Percentiles rank a stretch among this genome's conserved stretches.
These are phyloP conservation scores for Orientallactaga bullata DNA, from an alignment of 2,113 vertebrate species.

Conservation along the genomic window DNA sequence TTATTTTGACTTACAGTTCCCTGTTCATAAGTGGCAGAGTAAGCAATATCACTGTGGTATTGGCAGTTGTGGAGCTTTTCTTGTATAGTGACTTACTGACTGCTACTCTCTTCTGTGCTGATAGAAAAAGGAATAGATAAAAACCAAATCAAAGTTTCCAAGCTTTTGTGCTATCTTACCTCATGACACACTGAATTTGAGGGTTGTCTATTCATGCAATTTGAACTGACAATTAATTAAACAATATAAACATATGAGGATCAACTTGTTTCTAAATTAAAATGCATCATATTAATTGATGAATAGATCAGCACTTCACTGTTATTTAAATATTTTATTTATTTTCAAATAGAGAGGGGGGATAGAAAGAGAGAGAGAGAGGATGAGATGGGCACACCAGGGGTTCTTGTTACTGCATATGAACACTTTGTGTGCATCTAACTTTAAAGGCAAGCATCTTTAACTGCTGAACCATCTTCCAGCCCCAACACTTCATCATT, in stretches of 20 bases:
- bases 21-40: neutral
- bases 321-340: neutral
- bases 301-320: neutral
- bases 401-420: too few relatives aligned
- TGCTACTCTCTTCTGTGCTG: neutral
- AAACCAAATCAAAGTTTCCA: neutral
- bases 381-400: too few relatives aligned
- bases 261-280: neutral
- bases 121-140: neutral
- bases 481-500: too few relatives aligned
- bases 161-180: neutral
- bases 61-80: neutral
- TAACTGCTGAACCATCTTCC: too few relatives aligned
- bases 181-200: neutral
- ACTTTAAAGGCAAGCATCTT: too few relatives aligned
- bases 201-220: neutral
- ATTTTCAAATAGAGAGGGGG: neutral
- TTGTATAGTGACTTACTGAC: neutral
- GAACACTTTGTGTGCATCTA: too few relatives aligned
- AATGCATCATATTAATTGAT: neutral
- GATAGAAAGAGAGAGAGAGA: too few relatives aligned
- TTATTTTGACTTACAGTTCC: neutral
- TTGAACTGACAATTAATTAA: neutral
- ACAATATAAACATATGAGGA: neutral
- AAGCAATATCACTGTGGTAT: neutral